Percentiles rank a stretch among this genome's conserved stretches.
Evolutionary conservation across 2,797 vertebrate genomes (phyloP).

Genomic region (Sebastes matsubarae): DNA sequence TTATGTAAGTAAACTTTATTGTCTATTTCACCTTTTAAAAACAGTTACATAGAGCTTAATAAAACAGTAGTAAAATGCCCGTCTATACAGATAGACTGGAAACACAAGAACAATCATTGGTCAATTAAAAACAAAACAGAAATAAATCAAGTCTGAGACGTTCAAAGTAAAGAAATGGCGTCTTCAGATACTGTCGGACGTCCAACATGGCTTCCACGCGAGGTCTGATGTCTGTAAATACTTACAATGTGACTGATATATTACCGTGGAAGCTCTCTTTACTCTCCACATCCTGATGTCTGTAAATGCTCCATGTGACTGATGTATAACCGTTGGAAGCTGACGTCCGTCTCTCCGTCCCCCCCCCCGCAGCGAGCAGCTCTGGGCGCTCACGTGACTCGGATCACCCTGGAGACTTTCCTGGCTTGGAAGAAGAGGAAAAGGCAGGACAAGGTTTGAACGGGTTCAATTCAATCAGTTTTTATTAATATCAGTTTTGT

Average conservation of each 20-base stretch:
- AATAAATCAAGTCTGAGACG: neutral
- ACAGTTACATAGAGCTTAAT: neutral
- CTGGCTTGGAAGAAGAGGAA: slow-evolving; percentile 99
- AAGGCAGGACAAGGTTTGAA: slow-evolving; percentile 92
- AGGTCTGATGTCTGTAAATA: neutral
- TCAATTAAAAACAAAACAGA: neutral
- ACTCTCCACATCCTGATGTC: neutral
- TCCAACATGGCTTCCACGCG: neutral
- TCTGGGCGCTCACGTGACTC: slow-evolving; percentile 92
- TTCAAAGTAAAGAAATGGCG: no score
- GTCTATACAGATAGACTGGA: neutral
- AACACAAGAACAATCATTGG: neutral
- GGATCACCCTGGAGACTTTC: slow-evolving; percentile 98
- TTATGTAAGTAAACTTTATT: neutral
- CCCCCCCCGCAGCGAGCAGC: slow-evolving; percentile 85
- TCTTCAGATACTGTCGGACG: no score
- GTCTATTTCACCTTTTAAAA: neutral
- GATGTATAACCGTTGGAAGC: neutral
- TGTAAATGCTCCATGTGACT: neutral
- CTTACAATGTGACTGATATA: neutral
- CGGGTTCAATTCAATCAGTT: neutral
- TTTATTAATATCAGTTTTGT: neutral
- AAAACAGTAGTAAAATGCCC: neutral
- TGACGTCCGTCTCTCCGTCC: neutral
- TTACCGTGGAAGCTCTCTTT: neutral